phyloP scores from a whole-genome alignment of 1,140 invertebrate genomes.

The Drosophila elegans region DNA sequence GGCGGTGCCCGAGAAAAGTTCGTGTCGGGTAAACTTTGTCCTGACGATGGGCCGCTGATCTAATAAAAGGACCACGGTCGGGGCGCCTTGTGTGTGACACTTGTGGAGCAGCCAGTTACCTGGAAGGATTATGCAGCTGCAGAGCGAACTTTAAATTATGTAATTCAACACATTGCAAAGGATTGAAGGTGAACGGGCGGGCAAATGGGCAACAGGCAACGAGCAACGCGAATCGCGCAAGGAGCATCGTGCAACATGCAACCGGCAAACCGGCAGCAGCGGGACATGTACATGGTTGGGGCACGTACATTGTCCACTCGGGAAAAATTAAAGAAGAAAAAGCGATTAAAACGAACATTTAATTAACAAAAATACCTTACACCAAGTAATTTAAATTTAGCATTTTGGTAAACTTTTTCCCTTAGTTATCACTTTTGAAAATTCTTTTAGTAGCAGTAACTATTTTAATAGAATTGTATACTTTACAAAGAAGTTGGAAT shows the following conservation, averaged over 20 bases:
- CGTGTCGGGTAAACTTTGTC: slow-evolving; percentile 54
- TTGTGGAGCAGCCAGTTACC: slow-evolving; percentile 62
- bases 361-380: too few relatives aligned
- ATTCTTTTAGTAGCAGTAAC: too few relatives aligned
- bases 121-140: slow-evolving; percentile 73
- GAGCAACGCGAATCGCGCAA: neutral
- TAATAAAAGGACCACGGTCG: slow-evolving; percentile 55
- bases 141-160: slow-evolving; percentile 76
- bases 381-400: too few relatives aligned
- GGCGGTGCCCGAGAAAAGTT: slow-evolving; percentile 63
- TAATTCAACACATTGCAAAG: slow-evolving; percentile 76
- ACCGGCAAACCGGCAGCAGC: neutral
- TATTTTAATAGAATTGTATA: too few relatives aligned
- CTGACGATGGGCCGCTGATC: slow-evolving; percentile 53
- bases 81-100: slow-evolving; percentile 59
- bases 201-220: slow-evolving; percentile 46
- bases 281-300: slow-evolving; percentile 22
- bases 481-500: too few relatives aligned
- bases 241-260: slow-evolving; percentile 18
- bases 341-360: too few relatives aligned
- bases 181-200: neutral
- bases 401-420: too few relatives aligned
- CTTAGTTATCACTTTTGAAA: too few relatives aligned
- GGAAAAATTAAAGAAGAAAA: too few relatives aligned
- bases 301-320: slow-evolving; percentile 17